These are phyloP conservation scores for Diorhabda elongata DNA, from an alignment of 1,140 invertebrate genomes.

Conservation along the genomic window DNA sequence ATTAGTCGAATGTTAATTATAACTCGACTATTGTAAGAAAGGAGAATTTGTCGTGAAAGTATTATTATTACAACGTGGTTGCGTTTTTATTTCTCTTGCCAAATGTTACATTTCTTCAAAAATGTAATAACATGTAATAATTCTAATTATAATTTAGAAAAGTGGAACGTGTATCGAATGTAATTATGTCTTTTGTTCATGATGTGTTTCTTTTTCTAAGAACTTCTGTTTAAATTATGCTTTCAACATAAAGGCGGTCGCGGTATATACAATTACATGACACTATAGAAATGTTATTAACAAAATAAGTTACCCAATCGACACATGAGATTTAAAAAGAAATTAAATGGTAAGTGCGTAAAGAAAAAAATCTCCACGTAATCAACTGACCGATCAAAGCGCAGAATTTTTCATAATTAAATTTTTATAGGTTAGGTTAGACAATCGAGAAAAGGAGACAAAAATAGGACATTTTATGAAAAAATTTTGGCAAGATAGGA, in stretches of 20 bases:
- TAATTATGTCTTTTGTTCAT: conserved; percentile 1
- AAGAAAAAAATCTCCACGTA: no score
- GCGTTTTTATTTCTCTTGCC: not conserved
- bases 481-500: no score
- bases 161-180: not conserved
- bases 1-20: conserved; percentile 1
- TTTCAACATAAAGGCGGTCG: not conserved
- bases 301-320: no score
- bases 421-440: no score
- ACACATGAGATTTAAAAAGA: no score
- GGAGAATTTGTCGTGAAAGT: not conserved
- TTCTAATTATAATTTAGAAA: not conserved
- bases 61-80: not conserved
- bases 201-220: not conserved
- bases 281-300: not conserved
- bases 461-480: no score
- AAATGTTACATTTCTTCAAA: not conserved
- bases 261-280: not conserved
- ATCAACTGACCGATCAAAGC: no score
- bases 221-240: conserved; percentile 2
- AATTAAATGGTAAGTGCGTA: no score
- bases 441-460: no score
- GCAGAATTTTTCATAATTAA: no score
- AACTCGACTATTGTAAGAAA: not conserved
- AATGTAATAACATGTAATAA: not conserved